phyloP scores from a whole-genome alignment of 2,113 vertebrate species.

The Anser brachyrhynchus region DNA sequence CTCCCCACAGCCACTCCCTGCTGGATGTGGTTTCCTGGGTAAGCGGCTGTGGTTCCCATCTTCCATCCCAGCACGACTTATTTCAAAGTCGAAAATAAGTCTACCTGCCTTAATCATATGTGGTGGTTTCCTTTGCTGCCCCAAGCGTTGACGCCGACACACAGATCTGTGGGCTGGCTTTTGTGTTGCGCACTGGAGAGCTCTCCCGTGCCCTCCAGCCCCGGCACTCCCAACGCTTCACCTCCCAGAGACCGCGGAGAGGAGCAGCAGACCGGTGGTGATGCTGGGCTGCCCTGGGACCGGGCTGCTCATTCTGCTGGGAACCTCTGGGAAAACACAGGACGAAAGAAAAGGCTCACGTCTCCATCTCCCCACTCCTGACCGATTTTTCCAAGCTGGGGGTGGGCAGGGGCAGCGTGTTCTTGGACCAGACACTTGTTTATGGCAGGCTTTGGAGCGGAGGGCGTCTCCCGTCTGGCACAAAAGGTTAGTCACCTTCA shows the following conservation, averaged over 20 bases:
- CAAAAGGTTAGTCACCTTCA: background rate
- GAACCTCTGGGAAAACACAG: background rate
- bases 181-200: accelerated
- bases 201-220: background rate
- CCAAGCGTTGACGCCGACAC: background rate
- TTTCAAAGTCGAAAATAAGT: background rate
- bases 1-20: background rate
- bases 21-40: background rate
- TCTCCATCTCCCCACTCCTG: background rate
- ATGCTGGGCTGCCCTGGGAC: background rate
- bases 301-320: background rate
- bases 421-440: background rate
- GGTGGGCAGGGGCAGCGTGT: background rate
- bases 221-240: background rate
- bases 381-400: background rate
- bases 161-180: background rate
- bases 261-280: background rate
- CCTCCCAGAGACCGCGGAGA: background rate
- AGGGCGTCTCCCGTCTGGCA: background rate
- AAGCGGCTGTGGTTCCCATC: constrained; percentile 11
- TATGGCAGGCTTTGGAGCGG: background rate
- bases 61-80: constrained; percentile 27
- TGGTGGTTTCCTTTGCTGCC: background rate
- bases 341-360: background rate
- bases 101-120: constrained; percentile 1